Evolutionary conservation across 2,113 vertebrate species (phyloP), one percentile per base, ranked within the genome.

Genomic region (Myxocyprinus asiaticus): DNA sequence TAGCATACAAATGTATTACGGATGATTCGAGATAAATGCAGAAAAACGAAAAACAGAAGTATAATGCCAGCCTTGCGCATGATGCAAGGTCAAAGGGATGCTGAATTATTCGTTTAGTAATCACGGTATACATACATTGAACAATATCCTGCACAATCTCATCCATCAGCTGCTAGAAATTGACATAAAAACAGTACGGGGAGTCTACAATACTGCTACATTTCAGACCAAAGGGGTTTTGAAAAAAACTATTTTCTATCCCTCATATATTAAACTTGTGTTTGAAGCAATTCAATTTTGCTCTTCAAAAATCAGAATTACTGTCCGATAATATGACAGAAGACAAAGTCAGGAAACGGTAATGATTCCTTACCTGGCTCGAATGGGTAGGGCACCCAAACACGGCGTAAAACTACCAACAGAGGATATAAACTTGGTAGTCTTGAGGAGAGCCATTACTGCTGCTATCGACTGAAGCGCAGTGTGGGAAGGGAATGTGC

Each of bases 371-470:
- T 79, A 83, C 84, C 82, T 85, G 53, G 84, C 79, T 42, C 84
- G 76, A 15, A 79, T 47, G 48, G 82, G 71, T 1, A 85, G 5
- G 4, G 75, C 70, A 59, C 79, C 81, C 48, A 83, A 56, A 22
- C 51, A 80, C 7, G 84, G 78, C 3, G 53, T 81, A 14, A 73
- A 59, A 15, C 44, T 51, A 8, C 79, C 82, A 48, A 81, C 42
- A 12, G 79, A 50, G 17, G 72, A 79, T 10, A 85, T 10, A 17
- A 83, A 7, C 79, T 53, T 83, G 67, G 70, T 22, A 3, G 84
- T 73, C 17, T 81, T 85, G 4, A 85, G 68, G n/a, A 85, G 67
- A 45, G 84, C 84, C 84, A 85, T 85, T 12, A 43, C 69, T 70
- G 64, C 70, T 47, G 50, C 74, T 48, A 15, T 45, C 9, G 64